These are phyloP conservation scores for Machimus atricapillus DNA, from an alignment of 2,888 invertebrate species.

Conservation along the genomic window DNA sequence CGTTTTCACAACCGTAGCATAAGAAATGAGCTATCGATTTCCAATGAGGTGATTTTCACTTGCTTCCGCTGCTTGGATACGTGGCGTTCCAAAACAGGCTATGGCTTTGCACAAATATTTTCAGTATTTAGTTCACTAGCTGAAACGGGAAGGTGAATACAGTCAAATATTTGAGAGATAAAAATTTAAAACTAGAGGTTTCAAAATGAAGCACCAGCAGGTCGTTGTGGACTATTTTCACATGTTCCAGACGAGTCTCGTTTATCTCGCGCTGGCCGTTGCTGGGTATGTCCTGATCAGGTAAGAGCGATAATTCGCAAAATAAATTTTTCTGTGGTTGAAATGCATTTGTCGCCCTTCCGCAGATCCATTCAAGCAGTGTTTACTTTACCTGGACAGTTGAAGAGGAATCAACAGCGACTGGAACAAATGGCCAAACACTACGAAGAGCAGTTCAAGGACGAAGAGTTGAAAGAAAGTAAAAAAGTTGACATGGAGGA, in stretches of 20 bases:
- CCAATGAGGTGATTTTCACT: neutral
- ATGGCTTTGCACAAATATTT: neutral
- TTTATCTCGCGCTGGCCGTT: conserved; percentile 40
- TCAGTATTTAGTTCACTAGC: neutral
- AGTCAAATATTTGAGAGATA: neutral
- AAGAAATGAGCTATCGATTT: neutral
- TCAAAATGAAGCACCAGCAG: conserved; percentile 48
- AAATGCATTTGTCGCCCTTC: neutral
- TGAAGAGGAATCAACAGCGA: neutral
- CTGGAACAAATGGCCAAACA: conserved; percentile 4
- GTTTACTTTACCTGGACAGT: neutral
- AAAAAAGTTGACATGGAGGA: neutral
- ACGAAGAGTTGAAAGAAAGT: neutral
- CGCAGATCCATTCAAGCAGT: neutral
- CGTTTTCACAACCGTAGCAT: neutral
- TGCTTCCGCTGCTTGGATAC: neutral
- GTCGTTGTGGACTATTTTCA: conserved; percentile 45
- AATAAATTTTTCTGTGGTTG: neutral
- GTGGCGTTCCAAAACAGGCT: neutral
- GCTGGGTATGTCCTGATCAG: conserved; percentile 47
- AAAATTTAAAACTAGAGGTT: neutral
- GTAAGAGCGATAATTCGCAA: conserved; percentile 11
- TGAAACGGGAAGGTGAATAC: neutral
- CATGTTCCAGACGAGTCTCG: conserved; percentile 43
- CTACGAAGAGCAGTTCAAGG: neutral